Conservation (phyloP, 1,140 invertebrate genomes). For the Diabrotica undecimpunctata region DNA sequence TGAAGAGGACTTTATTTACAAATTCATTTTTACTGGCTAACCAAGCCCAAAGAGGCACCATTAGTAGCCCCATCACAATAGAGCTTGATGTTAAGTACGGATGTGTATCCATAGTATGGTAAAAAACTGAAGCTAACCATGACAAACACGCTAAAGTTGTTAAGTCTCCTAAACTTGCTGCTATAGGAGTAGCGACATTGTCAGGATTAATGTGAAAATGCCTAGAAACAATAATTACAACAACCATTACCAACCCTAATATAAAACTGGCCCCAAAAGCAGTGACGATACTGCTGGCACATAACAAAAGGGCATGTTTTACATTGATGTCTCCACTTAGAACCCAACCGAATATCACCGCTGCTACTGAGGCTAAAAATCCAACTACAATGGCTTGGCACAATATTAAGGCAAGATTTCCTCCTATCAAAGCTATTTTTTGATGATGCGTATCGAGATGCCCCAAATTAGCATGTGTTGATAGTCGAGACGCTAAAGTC, state of each 20-base stretch:
- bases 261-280: slow-evolving; percentile 84
- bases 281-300: slow-evolving; percentile 84
- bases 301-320: slow-evolving; percentile 78
- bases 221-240: slow-evolving; percentile 71
- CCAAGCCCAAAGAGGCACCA: slow-evolving; percentile 67
- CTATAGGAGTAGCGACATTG: slow-evolving; percentile 87
- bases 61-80: slow-evolving; percentile 52
- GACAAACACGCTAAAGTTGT: slow-evolving; percentile 73
- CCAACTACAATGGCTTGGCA: slow-evolving; percentile 91
- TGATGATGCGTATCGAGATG: slow-evolving; percentile 66
- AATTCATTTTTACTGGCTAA: slow-evolving; percentile 65
- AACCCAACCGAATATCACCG: slow-evolving; percentile 81
- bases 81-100: slow-evolving; percentile 63
- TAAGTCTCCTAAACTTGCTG: slow-evolving; percentile 81
- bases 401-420: slow-evolving; percentile 86
- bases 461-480: slow-evolving; percentile 83
- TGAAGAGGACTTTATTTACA: slow-evolving; percentile 62
- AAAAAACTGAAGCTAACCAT: slow-evolving; percentile 62
- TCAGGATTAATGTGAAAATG: slow-evolving; percentile 82
- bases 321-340: slow-evolving; percentile 75
- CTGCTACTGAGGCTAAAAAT: slow-evolving; percentile 82
- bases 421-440: slow-evolving; percentile 71
- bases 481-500: slow-evolving; percentile 91
- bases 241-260: slow-evolving; percentile 77
- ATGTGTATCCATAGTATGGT: slow-evolving; percentile 55